Percentiles rank a stretch among this genome's conserved stretches.
These are phyloP conservation scores for Popillia japonica DNA, from an alignment of 1,140 invertebrate genomes.

Conservation along the genomic window DNA sequence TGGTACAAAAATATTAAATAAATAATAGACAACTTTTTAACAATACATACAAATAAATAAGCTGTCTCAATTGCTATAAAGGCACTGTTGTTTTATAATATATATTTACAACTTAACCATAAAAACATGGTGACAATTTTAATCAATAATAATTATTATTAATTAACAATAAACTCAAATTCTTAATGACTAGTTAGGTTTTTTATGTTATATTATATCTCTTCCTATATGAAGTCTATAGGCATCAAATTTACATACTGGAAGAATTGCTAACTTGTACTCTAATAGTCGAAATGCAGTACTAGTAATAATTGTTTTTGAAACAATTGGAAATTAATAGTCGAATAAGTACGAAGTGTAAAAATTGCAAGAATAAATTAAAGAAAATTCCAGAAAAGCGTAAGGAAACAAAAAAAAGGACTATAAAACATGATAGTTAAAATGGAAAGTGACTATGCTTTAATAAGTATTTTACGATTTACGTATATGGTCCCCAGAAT, in stretches of 20 bases:
- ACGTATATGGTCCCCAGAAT: slow-evolving; percentile 41
- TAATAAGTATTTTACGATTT: slow-evolving; percentile 40
- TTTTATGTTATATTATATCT: slow-evolving; percentile 22
- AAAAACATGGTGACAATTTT: slow-evolving; percentile 41
- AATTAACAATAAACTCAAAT: slow-evolving; percentile 40
- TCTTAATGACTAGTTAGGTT: slow-evolving; percentile 33
- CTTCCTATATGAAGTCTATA: slow-evolving; percentile 14
- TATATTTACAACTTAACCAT: slow-evolving; percentile 44
- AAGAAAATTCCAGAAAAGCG: neutral
- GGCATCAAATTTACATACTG: slow-evolving; percentile 36
- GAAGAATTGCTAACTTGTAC: slow-evolving; percentile 38
- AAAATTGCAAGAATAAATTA: slow-evolving; percentile 27
- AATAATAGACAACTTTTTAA: slow-evolving; percentile 47
- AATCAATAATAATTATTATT: slow-evolving; percentile 34
- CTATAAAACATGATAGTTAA: neutral
- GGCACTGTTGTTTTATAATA: slow-evolving; percentile 48
- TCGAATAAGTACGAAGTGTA: slow-evolving; percentile 33
- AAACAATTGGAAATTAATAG: slow-evolving; percentile 35
- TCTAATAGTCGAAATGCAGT: slow-evolving; percentile 37
- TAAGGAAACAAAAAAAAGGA: neutral
- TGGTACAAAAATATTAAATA: slow-evolving; percentile 50
- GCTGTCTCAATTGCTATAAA: slow-evolving; percentile 48
- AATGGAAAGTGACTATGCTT: slow-evolving; percentile 4
- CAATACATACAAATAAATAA: slow-evolving; percentile 47
- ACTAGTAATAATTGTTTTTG: slow-evolving; percentile 37